Base-by-base conservation (phyloP, 2,888 invertebrate genomes). In the Erpobdella octoculata region DNA sequence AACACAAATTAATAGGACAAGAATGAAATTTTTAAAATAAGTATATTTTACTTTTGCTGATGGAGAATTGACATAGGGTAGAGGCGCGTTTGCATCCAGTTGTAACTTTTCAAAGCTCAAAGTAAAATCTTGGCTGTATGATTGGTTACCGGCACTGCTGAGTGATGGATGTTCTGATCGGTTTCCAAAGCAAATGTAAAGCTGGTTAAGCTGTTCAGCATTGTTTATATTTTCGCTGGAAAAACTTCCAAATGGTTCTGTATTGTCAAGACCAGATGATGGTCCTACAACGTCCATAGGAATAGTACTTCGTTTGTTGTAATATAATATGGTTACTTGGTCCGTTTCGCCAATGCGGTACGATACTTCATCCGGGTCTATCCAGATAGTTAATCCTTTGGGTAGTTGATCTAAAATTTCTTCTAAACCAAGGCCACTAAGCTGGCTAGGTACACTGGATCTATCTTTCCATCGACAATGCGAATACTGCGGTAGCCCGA, bases 291-390 rank as follows among this genome's bases (percentile, higher is more conserved):
- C 33, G n/a, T n/a, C n/a, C n/a, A n/a, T n/a, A n/a, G n/a, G n/a
- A n/a, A n/a, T n/a, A 1, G 35, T n/a, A 62, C n/a, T 62, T 31
- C 73, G 64, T 59, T 21, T 35, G 41, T 67, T 64, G 48, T 62
- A 71, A 76, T 89, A 90, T 61, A 89, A 83, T 66, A 87, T 85
- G 85, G 93, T 95, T 70, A 95, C 92, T 71, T 90, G 89, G 72
- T 94, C 94, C 83, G 94, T 94, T 85, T 97, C 96, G 66, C 95
- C 94, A 82, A 96, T 92, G 77, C 94, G 89, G 86, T 95, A 97
- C 80, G 92, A 92, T 76, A 95, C 95, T 85, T 94, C 86, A 70
- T 84, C 84, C 74, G 96, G 96, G 85, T 97, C 96, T 72, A 97
- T 92, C 96, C 96, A 97, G 68, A 97, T 91, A 72, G 93, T 93